Evolutionary conservation across 2,888 invertebrate genomes (phyloP).

Genomic region (Trichopoda pennipes): DNA sequence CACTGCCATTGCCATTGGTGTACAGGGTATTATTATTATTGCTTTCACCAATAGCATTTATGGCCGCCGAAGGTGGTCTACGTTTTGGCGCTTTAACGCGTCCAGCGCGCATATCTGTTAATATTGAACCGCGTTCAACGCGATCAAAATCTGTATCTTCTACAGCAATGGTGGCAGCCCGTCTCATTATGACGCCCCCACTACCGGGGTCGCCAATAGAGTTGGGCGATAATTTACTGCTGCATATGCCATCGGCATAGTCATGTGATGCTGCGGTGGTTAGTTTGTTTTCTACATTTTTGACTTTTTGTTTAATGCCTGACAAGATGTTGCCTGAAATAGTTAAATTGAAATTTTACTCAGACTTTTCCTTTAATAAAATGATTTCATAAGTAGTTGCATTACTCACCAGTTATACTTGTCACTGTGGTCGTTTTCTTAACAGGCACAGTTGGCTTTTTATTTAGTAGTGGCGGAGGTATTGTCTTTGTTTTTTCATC

Average conservation of each 20-base stretch:
- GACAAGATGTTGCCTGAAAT: slow-evolving; percentile 82
- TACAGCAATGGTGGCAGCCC: slow-evolving; percentile 76
- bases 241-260: slow-evolving; percentile 81
- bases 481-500: slow-evolving; percentile 80
- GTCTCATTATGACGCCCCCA: slow-evolving; percentile 74
- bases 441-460: slow-evolving; percentile 85
- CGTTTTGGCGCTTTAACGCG: slow-evolving; percentile 83
- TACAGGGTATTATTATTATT: slow-evolving; percentile 78
- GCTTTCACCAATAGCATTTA: slow-evolving; percentile 78
- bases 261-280: slow-evolving; percentile 78
- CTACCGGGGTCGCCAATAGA: slow-evolving; percentile 71
- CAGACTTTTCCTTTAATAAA: not conserved
- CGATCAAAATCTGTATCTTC: slow-evolving; percentile 84
- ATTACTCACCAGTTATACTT: slow-evolving; percentile 78
- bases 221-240: slow-evolving; percentile 80
- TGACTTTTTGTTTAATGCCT: slow-evolving; percentile 84
- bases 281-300: slow-evolving; percentile 83
- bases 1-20: slow-evolving; percentile 75
- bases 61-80: slow-evolving; percentile 83
- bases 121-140: slow-evolving; percentile 84
- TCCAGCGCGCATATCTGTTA: slow-evolving; percentile 86
- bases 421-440: slow-evolving; percentile 87
- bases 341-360: not conserved
- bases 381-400: not conserved
- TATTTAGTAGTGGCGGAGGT: slow-evolving; percentile 82